A percentile compares a stretch with the other conserved stretches of the same genome.
Conservation (phyloP, 2,888 invertebrate species). For the Oxyteleia sp. region DNA sequence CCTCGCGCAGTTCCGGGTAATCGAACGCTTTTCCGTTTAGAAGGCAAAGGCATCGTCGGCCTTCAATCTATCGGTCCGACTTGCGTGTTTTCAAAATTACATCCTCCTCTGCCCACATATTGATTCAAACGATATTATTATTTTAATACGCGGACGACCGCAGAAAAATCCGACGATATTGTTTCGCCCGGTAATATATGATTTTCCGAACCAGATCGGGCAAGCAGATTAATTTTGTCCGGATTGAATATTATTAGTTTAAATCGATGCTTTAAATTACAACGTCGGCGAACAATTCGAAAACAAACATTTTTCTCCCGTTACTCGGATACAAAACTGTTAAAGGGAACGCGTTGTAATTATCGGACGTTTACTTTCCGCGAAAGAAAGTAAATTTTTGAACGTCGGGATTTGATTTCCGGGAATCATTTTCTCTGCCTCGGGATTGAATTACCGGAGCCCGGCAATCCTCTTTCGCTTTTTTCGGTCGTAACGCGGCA, state of each 20-base stretch:
- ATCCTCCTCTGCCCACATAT: conserved; percentile 58
- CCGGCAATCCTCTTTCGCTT: too few relatives aligned
- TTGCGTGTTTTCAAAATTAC: conserved; percentile 49
- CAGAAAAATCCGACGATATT: conserved; percentile 20
- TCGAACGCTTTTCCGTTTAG: background rate
- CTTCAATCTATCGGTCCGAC: conserved; percentile 11
- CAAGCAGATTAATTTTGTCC: conserved; percentile 17
- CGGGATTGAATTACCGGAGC: too few relatives aligned
- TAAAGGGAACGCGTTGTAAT: too few relatives aligned
- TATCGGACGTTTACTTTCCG: too few relatives aligned
- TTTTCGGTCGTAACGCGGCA: too few relatives aligned
- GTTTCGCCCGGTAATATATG: conserved; percentile 22
- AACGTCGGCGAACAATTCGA: background rate
- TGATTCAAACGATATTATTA: conserved; percentile 59
- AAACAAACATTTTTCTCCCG: background rate
- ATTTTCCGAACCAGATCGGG: conserved; percentile 17
- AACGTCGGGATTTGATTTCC: too few relatives aligned
- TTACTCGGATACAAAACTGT: too few relatives aligned
- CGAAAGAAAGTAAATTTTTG: too few relatives aligned
- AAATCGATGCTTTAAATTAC: background rate
- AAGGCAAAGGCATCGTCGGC: background rate
- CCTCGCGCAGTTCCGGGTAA: background rate
- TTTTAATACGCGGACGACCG: conserved; percentile 38
- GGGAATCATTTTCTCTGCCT: too few relatives aligned
- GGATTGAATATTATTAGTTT: conserved; percentile 15